Base-by-base conservation (phyloP, 35 echinoderm and acorn worm species). In the Heliocidaris tuberculata region DNA sequence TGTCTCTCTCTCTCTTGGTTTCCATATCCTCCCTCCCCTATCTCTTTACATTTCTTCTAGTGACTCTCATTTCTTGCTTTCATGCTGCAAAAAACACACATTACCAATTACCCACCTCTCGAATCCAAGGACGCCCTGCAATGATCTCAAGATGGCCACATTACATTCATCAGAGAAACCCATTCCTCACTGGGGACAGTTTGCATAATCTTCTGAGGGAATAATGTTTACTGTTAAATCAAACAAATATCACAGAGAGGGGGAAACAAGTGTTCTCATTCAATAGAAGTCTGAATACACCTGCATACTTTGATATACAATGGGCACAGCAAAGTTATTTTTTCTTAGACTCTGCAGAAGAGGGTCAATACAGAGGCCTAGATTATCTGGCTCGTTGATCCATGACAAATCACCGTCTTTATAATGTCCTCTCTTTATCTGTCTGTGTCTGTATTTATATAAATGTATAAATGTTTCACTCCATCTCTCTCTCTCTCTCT, bases 191-290 rank as follows among this genome's bases (percentile, higher is more conserved):
- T 32, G 19, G 87, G 32, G 87, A 16, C 13, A 13, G 13, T 32
- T 17, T 86, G 85, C 85, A 29, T 86, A 86, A 86, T 86, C 85
- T 48, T 47, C 31, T 89, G 87, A 32, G 31, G 47, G 32, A 27
- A 89, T 1, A 89, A 47, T 89, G 87, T 89, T 32, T 32, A 89
- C 87, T 32, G 31, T 89, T 32, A 35, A 32, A 89, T 89, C 87
- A 32, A 47, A 89, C 87, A 89, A 89, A 89, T 47, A 89, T 47
- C 21, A 7, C 65, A 21, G 65, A 78, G 65, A 78, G 27, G 17
- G 17, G 35, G 65, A n/a, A 78, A 78, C 19, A 7, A 24, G 65
- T 78, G 24, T 27, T 78, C 65, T 78, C 3, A 21, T n/a, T n/a
- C 65, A 78, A 78, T 15, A 78, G 65, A 42, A 78, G 65, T 19